A percentile compares a stretch with the other conserved stretches of the same genome.
Evolutionary conservation across 2,888 invertebrate genomes (phyloP).

Genomic region (Rhopalosiphum nymphaeae): DNA sequence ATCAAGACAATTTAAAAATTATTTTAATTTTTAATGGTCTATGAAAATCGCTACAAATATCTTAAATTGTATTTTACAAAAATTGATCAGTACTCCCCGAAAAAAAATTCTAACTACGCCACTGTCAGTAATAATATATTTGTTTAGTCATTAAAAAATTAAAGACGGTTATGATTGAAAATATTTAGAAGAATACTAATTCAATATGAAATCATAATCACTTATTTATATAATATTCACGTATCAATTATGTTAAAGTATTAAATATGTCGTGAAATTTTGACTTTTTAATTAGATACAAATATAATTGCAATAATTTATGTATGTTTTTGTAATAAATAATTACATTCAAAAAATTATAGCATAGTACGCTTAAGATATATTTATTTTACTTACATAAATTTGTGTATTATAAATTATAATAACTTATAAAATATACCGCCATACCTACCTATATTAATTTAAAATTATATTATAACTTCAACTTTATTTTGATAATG

Average conservation of each 20-base stretch:
- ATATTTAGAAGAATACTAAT: background rate
- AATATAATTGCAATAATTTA: background rate
- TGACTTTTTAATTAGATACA: background rate
- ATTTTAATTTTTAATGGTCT: too few relatives aligned
- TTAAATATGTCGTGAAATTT: background rate
- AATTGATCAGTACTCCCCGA: too few relatives aligned
- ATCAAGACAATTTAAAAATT: too few relatives aligned
- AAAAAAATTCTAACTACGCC: too few relatives aligned
- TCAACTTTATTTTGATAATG: background rate
- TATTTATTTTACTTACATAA: background rate
- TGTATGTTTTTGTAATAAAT: background rate
- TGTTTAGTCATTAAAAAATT: background rate
- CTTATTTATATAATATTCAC: background rate
- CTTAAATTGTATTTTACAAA: too few relatives aligned
- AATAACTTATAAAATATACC: background rate
- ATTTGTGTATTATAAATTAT: background rate
- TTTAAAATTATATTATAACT: background rate
- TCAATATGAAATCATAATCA: background rate
- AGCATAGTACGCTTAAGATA: background rate
- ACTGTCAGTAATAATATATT: background rate
- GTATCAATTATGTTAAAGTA: background rate
- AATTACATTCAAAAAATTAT: background rate
- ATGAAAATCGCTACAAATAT: too few relatives aligned
- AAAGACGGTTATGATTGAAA: background rate
- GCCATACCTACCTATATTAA: background rate